Percentiles rank a stretch among this genome's conserved stretches.
These are phyloP conservation scores for Coregonus sp. DNA, from an alignment of 2,797 vertebrate species.

Conservation along the genomic window DNA sequence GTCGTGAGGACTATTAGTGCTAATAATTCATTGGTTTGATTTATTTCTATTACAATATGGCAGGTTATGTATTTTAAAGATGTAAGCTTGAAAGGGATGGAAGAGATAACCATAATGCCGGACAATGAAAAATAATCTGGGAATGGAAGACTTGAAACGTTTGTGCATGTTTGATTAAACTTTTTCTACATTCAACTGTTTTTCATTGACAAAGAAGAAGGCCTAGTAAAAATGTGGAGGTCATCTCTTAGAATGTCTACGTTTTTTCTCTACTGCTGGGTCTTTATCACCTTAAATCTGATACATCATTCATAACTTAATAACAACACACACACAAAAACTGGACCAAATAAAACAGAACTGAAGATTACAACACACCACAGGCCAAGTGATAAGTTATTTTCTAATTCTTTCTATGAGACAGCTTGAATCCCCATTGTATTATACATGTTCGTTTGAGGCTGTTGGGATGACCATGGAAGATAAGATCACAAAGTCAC, in stretches of 20 bases:
- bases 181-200: slow-evolving; percentile 42
- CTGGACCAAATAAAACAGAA: background rate
- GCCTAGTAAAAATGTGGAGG: slow-evolving; percentile 55
- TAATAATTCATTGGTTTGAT: slow-evolving; percentile 77
- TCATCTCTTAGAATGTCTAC: background rate
- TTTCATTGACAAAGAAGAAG: slow-evolving; percentile 67
- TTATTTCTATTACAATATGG: slow-evolving; percentile 75
- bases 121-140: slow-evolving; percentile 58
- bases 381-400: background rate
- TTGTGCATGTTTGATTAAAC: slow-evolving; percentile 40
- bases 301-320: background rate
- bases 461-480: slow-evolving; percentile 12
- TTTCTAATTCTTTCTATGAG: background rate
- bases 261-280: background rate
- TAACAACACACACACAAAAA: background rate
- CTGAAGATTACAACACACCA: background rate
- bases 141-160: slow-evolving; percentile 41
- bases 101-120: slow-evolving; percentile 60
- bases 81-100: slow-evolving; percentile 65
- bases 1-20: slow-evolving; percentile 74
- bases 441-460: background rate
- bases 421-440: background rate
- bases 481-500: slow-evolving; percentile 18
- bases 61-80: slow-evolving; percentile 73
- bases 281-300: background rate